phyloP scores from a whole-genome alignment of 1,140 invertebrate species.

The Papilio machaon region DNA sequence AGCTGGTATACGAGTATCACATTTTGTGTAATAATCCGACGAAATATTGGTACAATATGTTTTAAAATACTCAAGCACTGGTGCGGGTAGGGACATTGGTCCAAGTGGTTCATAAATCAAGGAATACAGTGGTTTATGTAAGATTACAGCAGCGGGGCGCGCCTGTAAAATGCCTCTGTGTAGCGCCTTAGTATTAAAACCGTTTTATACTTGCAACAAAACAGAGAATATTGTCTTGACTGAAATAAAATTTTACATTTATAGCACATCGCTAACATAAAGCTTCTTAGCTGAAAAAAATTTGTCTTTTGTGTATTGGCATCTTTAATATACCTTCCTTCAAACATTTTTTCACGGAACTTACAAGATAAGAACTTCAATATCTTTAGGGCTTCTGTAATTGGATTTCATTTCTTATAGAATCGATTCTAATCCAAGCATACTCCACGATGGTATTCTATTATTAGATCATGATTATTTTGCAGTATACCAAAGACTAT shows the following conservation, averaged over 20 bases:
- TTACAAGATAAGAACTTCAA: neutral
- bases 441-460: neutral
- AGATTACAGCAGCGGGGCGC: conserved; percentile 46
- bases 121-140: conserved; percentile 57
- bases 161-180: conserved; percentile 45
- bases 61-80: conserved; percentile 58
- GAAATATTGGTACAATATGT: conserved; percentile 52
- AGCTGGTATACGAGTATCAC: conserved; percentile 19
- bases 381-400: conserved; percentile 2
- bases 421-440: neutral
- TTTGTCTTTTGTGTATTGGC: neutral
- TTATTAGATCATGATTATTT: neutral
- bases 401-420: neutral
- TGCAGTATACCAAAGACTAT: neutral
- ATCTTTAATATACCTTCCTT: neutral
- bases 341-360: neutral
- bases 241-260: conserved; percentile 35
- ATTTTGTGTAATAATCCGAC: conserved; percentile 49
- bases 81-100: conserved; percentile 51
- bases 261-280: neutral
- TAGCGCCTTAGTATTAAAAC: conserved; percentile 40
- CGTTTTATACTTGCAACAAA: conserved; percentile 38
- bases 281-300: neutral
- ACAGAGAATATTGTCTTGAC: conserved; percentile 32
- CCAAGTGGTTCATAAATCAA: conserved; percentile 63